Percentiles rank a stretch among this genome's conserved stretches.
These are phyloP conservation scores for Pararge aegeria DNA, from an alignment of 1,140 invertebrate genomes.

Conservation along the genomic window DNA sequence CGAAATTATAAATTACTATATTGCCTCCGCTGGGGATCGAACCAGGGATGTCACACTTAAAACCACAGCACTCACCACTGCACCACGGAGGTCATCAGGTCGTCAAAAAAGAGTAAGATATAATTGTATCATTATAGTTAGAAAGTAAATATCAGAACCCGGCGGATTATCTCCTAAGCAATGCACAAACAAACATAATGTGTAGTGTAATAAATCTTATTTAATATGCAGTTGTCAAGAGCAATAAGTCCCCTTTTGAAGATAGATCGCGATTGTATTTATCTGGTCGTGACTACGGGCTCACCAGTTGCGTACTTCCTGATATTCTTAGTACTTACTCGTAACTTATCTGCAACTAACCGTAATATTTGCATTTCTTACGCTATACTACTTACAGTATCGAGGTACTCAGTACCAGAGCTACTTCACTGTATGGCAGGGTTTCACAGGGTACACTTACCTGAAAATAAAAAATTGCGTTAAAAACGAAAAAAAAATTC, in stretches of 20 bases:
- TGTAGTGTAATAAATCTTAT: constrained; percentile 26
- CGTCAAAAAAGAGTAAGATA: no score
- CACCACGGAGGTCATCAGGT: no score
- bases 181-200: constrained; percentile 13
- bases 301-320: constrained; percentile 22
- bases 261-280: constrained; percentile 25
- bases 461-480: no score
- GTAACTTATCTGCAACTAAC: constrained; percentile 4
- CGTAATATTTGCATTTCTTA: neutral
- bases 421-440: no score
- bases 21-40: no score
- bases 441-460: no score
- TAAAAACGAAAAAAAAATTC: no score
- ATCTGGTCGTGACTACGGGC: constrained; percentile 29
- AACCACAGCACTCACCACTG: no score
- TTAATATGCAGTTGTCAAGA: constrained; percentile 44
- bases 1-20: no score
- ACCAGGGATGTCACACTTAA: no score
- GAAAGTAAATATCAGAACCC: neutral
- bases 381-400: no score
- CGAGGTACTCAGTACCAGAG: no score
- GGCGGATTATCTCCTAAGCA: neutral
- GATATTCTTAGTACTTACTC: constrained; percentile 9
- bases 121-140: constrained; percentile 1
- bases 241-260: constrained; percentile 43